A percentile compares a stretch with the other conserved stretches of the same genome.
These are phyloP conservation scores for Procambarus clarkii DNA, from an alignment of 1,140 invertebrate species.

Conservation along the genomic window DNA sequence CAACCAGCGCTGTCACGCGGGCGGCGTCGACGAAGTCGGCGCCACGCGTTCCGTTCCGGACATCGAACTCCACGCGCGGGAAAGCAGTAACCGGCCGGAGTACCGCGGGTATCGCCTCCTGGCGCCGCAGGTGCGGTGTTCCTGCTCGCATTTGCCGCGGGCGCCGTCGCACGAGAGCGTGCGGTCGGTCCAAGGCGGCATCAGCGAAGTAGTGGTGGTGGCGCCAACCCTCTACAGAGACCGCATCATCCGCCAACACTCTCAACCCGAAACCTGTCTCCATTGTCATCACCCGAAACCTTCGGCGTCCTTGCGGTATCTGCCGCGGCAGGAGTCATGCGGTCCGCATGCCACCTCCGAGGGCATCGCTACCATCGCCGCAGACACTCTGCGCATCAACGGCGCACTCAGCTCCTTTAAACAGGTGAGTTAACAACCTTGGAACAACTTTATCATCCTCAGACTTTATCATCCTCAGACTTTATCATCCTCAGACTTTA, in stretches of 20 bases:
- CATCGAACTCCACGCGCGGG: constrained; percentile 88
- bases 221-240: constrained; percentile 74
- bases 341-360: constrained; percentile 82
- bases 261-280: constrained; percentile 84
- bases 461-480: too few species aligned
- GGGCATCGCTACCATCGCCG: constrained; percentile 95
- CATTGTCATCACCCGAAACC: constrained; percentile 74
- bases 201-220: constrained; percentile 67
- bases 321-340: constrained; percentile 84
- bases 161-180: constrained; percentile 74
- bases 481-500: not conserved
- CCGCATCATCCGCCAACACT: constrained; percentile 90
- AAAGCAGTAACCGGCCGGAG: constrained; percentile 73
- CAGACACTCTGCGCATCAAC: constrained; percentile 96
- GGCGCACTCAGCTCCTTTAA: constrained; percentile 97
- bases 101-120: constrained; percentile 73
- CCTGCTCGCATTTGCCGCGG: constrained; percentile 73
- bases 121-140: constrained; percentile 71
- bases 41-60: constrained; percentile 90
- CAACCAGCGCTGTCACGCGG: constrained; percentile 53
- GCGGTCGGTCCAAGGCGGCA: constrained; percentile 73
- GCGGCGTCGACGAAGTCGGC: constrained; percentile 68
- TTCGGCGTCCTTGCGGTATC: constrained; percentile 85
- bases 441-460: not conserved
- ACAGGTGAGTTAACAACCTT: constrained; percentile 83